Base-by-base conservation (phyloP, 2,797 vertebrate genomes). In the Chlorospingus semifuscus region DNA sequence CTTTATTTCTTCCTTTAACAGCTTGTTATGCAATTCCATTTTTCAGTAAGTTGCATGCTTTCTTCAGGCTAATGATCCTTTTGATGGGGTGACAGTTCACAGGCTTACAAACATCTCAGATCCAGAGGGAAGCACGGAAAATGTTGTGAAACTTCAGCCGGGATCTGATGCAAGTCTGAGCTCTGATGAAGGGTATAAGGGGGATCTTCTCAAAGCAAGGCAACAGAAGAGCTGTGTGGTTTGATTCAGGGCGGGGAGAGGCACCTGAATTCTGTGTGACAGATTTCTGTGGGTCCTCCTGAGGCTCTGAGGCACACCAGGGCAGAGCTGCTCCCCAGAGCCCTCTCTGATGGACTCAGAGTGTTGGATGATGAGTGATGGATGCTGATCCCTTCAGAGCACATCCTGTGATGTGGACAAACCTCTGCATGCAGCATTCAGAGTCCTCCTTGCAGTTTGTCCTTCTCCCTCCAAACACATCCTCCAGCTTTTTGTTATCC, bases 1-100 rank as follows among this genome's bases (percentile, higher is more conserved):
- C 93, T 87, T 92, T 78, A 44, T 94, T 92, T 90, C 59, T 94
- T 87, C 52, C 79, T 93, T 93, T 92, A 92, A 53, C 74, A 87
- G 77, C 92, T 78, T 89, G 84, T 95, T 94, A 85, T 19, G 65
- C 87, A 95, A 96, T 84, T 60, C 34, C 44, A 65, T 93, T 90
- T 92, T 87, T 91, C 75, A 87, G 87, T 94, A 59, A 93, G 84
- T 79, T 74, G 41, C 89, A 29, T 94, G 32, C 6, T 81, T 84
- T 83, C 76, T 94, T 92, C 66, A 68, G 70, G 63, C 83, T 91
- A 85, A 81, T 76, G 72, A 87, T 88, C 74, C 85, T 82, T 92
- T 79, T 86, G 93, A 87, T 95, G 88, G 89, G 83, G 64, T 93
- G 84, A 89, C 82, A 83, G 65, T 86, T 93, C 56, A 91, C 49